These are phyloP conservation scores for Rhineura floridana DNA, from an alignment of 2,113 vertebrate species.

Conservation along the genomic window DNA sequence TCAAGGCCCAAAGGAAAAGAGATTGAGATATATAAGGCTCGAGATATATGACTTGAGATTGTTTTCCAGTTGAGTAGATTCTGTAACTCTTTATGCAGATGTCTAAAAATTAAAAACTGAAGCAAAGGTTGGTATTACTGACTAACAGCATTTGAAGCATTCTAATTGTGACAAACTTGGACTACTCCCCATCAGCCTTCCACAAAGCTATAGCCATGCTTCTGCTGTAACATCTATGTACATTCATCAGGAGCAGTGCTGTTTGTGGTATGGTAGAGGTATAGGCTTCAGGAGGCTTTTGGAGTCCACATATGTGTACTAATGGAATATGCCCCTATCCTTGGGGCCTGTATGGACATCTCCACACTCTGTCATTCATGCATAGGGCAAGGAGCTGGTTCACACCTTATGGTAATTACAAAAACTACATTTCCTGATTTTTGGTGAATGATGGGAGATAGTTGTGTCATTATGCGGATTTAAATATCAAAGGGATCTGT, in stretches of 20 bases:
- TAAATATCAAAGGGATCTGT: not conserved
- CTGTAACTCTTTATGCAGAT: not conserved
- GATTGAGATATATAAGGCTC: too few species aligned
- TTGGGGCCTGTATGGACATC: not conserved
- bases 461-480: too few species aligned
- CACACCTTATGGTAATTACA: not conserved
- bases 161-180: not conserved
- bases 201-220: not conserved
- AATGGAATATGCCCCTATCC: not conserved
- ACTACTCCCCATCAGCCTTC: not conserved
- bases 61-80: not conserved
- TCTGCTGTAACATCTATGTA: not conserved
- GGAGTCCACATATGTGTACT: not conserved
- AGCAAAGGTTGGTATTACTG: not conserved
- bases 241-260: not conserved
- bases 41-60: not conserved
- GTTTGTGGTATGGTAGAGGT: not conserved
- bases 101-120: not conserved
- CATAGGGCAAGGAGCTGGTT: not conserved
- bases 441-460: too few species aligned
- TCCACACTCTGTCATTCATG: not conserved
- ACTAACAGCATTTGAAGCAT: not conserved
- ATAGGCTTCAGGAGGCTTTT: too few species aligned
- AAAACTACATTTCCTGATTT: too few species aligned
- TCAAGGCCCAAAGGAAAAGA: too few species aligned